These are phyloP conservation scores for Hypotaenidia philippensis DNA, from an alignment of 2,797 vertebrate species.

Conservation along the genomic window DNA sequence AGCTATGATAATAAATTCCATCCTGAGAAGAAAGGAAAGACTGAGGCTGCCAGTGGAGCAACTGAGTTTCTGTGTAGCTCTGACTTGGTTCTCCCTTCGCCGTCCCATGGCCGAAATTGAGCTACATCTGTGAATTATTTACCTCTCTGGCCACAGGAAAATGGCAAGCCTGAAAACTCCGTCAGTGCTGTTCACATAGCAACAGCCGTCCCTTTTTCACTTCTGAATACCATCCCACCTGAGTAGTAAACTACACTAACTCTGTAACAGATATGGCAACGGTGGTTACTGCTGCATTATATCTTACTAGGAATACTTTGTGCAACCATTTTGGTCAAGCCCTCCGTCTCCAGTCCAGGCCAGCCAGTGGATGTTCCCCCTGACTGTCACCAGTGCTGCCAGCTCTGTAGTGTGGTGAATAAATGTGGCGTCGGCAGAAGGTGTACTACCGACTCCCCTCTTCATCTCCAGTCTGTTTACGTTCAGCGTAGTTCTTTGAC, in stretches of 20 bases:
- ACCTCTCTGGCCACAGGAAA: not conserved
- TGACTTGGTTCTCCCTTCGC: conserved; percentile 69
- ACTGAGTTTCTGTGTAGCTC: conserved; percentile 42
- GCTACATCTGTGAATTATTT: conserved; percentile 39
- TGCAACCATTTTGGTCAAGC: not conserved
- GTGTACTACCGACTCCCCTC: not conserved
- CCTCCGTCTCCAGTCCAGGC: not conserved
- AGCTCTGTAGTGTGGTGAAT: not conserved
- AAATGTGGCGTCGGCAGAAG: not conserved
- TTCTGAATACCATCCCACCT: not conserved
- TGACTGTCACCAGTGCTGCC: not conserved
- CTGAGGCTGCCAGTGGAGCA: conserved; percentile 22
- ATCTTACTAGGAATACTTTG: not conserved
- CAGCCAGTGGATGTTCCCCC: not conserved
- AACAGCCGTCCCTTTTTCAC: not conserved
- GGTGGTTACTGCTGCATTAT: not conserved
- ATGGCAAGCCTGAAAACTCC: not conserved
- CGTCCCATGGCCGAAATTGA: conserved; percentile 38
- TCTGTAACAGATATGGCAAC: not conserved
- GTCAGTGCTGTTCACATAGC: not conserved
- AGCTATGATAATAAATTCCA: conserved; percentile 70
- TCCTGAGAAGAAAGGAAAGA: conserved; percentile 24
- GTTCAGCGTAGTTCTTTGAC: not conserved
- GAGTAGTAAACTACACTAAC: not conserved
- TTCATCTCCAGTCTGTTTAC: not conserved